Evolutionary conservation across 2,797 vertebrate species (phyloP).

Genomic region (Megaceryle alcyon): DNA sequence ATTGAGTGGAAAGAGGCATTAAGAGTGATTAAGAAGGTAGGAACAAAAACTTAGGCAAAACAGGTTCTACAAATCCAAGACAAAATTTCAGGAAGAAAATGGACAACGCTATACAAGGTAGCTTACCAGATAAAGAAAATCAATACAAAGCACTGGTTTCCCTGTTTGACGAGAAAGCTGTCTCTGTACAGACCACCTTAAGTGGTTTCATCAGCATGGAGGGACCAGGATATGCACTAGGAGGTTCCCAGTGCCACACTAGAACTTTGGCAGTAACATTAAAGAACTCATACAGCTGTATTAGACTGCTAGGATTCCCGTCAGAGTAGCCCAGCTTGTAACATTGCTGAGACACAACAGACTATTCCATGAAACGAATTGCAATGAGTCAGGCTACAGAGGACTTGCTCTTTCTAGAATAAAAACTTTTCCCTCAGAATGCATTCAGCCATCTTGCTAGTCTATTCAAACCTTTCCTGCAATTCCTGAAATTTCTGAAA

Average conservation of each 20-base stretch:
- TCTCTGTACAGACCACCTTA: background rate
- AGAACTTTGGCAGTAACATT: background rate
- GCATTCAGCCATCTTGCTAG: background rate
- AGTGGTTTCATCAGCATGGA: background rate
- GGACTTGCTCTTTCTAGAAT: background rate
- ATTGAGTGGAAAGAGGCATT: background rate
- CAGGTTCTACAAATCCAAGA: background rate
- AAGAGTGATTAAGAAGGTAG: background rate
- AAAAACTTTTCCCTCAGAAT: background rate
- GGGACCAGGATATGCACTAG: background rate
- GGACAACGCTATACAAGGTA: background rate
- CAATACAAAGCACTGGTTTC: background rate
- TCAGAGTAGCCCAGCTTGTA: background rate
- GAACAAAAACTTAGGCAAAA: background rate
- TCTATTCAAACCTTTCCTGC: background rate
- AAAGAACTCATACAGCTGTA: rapidly evolving
- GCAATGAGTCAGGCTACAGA: background rate
- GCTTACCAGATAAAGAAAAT: background rate
- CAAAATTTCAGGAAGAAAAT: background rate
- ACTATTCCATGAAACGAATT: background rate
- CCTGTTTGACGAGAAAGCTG: background rate
- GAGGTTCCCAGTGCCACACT: background rate
- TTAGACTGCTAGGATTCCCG: background rate
- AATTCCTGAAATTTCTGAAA: background rate
- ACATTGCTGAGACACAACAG: background rate